Conservation (phyloP, 2,888 invertebrate genomes). For the Scaptodrosophila latifasciaeformis region DNA sequence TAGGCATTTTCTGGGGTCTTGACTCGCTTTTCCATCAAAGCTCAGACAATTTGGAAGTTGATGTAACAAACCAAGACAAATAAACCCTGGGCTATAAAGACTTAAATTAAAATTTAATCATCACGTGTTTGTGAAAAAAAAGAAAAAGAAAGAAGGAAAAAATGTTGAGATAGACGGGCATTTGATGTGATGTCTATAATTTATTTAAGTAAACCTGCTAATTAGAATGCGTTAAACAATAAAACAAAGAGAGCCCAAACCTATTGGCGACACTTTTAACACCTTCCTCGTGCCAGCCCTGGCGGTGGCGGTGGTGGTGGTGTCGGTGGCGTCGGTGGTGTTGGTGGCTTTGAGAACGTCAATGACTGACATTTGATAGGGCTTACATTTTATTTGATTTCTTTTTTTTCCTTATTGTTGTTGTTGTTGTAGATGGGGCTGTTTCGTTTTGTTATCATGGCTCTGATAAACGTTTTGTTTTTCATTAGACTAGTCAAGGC, state of each 20-base stretch:
- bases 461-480: conserved; percentile 68
- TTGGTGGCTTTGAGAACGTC: background rate
- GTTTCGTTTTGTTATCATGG: conserved; percentile 59
- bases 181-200: conserved; percentile 38
- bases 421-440: conserved; percentile 1
- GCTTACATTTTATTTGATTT: conserved; percentile 16
- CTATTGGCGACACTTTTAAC: conserved; percentile 19
- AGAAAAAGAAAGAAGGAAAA: conserved; percentile 15
- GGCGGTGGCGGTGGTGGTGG: background rate
- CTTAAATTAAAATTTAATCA: conserved; percentile 67
- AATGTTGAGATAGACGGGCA: conserved; percentile 7
- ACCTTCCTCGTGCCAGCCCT: background rate
- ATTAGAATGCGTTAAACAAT: conserved; percentile 67
- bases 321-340: background rate
- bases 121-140: conserved; percentile 64
- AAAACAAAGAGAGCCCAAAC: conserved; percentile 53
- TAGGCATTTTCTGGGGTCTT: too few species aligned
- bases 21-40: conserved; percentile 1
- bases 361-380: conserved; percentile 2
- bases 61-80: conserved; percentile 13
- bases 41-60: background rate
- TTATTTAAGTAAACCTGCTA: conserved; percentile 47
- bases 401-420: conserved; percentile 9
- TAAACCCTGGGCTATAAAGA: conserved; percentile 32
- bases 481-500: conserved; percentile 27